phyloP scores from a whole-genome alignment of 1,140 invertebrate species.

The Subanguina moxae region DNA sequence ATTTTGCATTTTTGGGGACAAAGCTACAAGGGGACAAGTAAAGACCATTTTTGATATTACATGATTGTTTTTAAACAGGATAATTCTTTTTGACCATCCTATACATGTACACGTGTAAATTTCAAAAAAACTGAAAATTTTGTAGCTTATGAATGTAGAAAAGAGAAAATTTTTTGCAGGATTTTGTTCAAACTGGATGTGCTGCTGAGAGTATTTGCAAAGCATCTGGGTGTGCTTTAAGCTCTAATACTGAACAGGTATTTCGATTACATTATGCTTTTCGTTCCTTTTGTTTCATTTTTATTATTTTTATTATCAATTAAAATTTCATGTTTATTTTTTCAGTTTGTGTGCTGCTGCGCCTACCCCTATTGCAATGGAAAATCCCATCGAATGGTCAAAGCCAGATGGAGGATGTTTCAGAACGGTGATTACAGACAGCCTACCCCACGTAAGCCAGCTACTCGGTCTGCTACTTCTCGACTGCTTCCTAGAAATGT shows the following conservation, averaged over 20 bases:
- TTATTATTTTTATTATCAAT: neutral
- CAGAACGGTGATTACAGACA: neutral
- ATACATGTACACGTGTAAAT: too few species aligned
- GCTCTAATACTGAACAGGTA: neutral
- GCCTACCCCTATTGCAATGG: conserved; percentile 3
- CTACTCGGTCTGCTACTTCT: neutral
- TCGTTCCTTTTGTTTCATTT: too few species aligned
- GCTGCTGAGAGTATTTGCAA: neutral
- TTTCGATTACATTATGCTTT: too few species aligned
- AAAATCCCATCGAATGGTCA: conserved; percentile 10
- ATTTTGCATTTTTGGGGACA: too few species aligned
- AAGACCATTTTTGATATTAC: too few species aligned
- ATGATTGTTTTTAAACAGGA: too few species aligned
- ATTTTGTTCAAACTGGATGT: conserved; percentile 4
- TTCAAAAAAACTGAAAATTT: too few species aligned
- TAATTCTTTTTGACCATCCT: too few species aligned
- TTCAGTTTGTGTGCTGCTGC: conserved; percentile 13
- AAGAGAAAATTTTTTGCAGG: too few species aligned
- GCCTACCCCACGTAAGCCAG: neutral
- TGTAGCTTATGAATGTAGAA: too few species aligned
- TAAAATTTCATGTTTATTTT: neutral
- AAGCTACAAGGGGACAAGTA: too few species aligned
- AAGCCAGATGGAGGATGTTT: conserved; percentile 11
- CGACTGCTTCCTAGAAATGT: neutral
- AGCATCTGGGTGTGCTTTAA: neutral